Conservation (phyloP, 2,888 invertebrate species). For the Acanthosoma haemorrhoidale region DNA sequence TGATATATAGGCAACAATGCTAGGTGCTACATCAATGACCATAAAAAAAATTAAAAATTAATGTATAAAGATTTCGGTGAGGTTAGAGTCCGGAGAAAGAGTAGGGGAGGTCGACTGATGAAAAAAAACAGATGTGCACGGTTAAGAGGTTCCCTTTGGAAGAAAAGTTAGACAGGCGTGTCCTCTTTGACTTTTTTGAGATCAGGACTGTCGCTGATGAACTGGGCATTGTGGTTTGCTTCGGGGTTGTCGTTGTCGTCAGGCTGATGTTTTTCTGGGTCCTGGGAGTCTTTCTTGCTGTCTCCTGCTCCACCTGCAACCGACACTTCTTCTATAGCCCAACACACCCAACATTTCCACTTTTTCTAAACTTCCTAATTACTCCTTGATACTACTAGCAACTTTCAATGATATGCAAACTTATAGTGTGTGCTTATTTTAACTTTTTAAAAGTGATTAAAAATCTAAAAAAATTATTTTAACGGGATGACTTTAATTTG, state of each 20-base stretch:
- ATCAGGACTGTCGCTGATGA: conserved; percentile 55
- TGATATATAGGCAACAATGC: no score
- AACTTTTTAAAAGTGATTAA: no score
- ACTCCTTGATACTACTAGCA: no score
- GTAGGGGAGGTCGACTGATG: background rate
- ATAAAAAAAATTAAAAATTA: no score
- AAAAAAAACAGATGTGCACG: background rate
- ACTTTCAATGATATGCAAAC: no score
- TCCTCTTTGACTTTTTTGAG: conserved; percentile 56
- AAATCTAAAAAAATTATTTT: no score
- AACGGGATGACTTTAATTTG: no score
- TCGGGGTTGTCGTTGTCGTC: conserved; percentile 48
- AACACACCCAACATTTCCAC: background rate
- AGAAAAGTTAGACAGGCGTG: conserved; percentile 51
- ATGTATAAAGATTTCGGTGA: background rate
- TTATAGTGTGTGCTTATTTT: no score
- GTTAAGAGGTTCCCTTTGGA: no score
- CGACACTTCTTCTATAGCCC: conserved; percentile 23
- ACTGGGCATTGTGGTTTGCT: conserved; percentile 53
- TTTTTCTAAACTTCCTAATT: background rate
- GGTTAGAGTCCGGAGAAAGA: background rate
- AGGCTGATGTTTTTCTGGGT: conserved; percentile 43
- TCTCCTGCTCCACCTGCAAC: conserved; percentile 42
- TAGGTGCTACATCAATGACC: no score
- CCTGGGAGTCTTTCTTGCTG: conserved; percentile 45